Base-by-base conservation (phyloP, 2,888 invertebrate genomes). In the Meteorus colon region DNA sequence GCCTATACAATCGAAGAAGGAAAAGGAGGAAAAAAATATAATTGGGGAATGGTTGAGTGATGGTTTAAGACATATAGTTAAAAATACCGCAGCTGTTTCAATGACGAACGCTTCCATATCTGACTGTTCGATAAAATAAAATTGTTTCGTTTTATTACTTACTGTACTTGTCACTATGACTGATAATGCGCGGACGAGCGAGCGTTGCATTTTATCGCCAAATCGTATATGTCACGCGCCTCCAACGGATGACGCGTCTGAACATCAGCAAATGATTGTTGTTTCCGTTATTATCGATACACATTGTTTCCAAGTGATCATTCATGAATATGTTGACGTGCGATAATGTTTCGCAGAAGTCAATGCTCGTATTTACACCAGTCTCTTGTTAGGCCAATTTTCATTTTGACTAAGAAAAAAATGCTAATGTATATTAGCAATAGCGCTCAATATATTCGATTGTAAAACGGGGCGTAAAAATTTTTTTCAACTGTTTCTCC, bases 111-210 rank as follows among this genome's bases (percentile, higher is more conserved):
- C 10, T 55, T 55, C 6, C 19, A 34, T 24, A 34, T 55, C 69
- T 19, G 24, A 59, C 34, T 34, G 29, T 29, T 55, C 24, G n/a
- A 24, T 55, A 55, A 55, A 55, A 41, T 41, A 41, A 55, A 55
- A 8, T 55, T 55, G 19, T 55, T 5, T 5, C n/a, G 55, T 55
- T 19, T 8, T 55, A 55, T 55, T 51, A 31, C 79, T 85, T 82
- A 82, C 83, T 81, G 84, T 84, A 82, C 80, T 77, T 82, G 85
- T 82, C 84, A 78, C 78, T 81, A 82, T 83, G 84, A 79, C 78
- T 81, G 83, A 81, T 81, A 77, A 81, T 80, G 78, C 72, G 12
- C 41, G 8, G 0, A 41, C 41, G 12, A 12, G 41, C 12, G 41
- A 8, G 78, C 75, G 71, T 76, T 76, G 72, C 69, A 78, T 70